Evolutionary conservation across 1,140 invertebrate species (phyloP).

Genomic region (Cyclina sinensis): DNA sequence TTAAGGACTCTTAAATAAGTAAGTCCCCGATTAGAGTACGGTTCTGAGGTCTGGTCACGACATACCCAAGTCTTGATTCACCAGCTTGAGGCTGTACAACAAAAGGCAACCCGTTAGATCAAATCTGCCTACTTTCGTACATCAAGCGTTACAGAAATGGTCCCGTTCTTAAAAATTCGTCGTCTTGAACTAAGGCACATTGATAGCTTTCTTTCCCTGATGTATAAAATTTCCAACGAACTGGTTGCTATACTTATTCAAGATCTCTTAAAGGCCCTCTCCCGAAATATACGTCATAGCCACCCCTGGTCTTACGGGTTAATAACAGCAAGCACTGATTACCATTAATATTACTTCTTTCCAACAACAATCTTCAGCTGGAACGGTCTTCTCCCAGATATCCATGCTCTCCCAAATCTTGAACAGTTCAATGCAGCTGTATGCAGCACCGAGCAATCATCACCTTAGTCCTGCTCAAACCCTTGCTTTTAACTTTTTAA

Average conservation of each 20-base stretch:
- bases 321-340: constrained; percentile 7
- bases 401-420: background rate
- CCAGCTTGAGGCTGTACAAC: constrained; percentile 6
- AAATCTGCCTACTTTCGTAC: too few relatives aligned
- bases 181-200: background rate
- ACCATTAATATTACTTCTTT: constrained; percentile 22
- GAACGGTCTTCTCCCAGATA: background rate
- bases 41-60: constrained; percentile 35
- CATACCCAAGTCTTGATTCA: constrained; percentile 30
- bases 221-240: too few relatives aligned
- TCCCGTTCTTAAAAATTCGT: background rate
- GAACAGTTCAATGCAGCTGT: background rate
- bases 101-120: background rate
- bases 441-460: background rate
- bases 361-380: background rate
- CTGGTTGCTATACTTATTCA: too few relatives aligned
- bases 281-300: too few relatives aligned
- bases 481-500: too few relatives aligned
- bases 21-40: constrained; percentile 30
- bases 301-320: too few relatives aligned
- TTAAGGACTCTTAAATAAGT: too few relatives aligned
- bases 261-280: too few relatives aligned
- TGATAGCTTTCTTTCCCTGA: too few relatives aligned
- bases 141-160: constrained; percentile 29
- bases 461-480: too few relatives aligned